phyloP scores from a whole-genome alignment of 2,113 vertebrate genomes.

The Leucosticte australis region DNA sequence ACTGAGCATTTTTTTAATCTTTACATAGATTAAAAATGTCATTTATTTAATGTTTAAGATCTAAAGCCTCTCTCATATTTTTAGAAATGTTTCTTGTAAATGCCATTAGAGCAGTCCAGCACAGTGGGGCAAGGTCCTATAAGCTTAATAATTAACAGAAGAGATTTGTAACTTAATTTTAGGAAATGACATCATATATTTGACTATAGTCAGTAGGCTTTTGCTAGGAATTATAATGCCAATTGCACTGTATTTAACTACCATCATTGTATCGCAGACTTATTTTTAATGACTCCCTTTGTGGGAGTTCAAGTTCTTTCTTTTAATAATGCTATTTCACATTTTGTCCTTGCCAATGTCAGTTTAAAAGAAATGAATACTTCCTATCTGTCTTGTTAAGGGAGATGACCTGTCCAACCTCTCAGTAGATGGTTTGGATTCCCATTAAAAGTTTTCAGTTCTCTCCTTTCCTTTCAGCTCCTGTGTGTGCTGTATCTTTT shows the following conservation, averaged over 20 bases:
- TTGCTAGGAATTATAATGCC: not conserved
- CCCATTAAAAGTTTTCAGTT: constrained; percentile 66
- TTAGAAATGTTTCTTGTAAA: not conserved
- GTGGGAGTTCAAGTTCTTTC: constrained; percentile 23
- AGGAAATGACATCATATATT: not conserved
- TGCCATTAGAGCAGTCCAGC: not conserved
- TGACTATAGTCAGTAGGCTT: not conserved
- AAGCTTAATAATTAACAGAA: not conserved
- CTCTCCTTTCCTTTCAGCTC: constrained; percentile 43
- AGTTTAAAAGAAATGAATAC: constrained; percentile 58
- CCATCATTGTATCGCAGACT: not conserved
- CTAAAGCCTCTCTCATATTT: not conserved
- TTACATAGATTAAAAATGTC: not conserved
- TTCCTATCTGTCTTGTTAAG: constrained; percentile 63
- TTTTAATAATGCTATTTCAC: constrained; percentile 54
- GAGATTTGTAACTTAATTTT: not conserved
- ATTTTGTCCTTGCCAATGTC: constrained; percentile 61
- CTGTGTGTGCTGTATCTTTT: constrained; percentile 29
- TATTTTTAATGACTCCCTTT: constrained; percentile 47
- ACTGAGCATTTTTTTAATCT: not conserved
- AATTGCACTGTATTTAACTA: not conserved
- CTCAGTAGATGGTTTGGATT: constrained; percentile 53
- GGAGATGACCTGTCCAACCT: constrained; percentile 58
- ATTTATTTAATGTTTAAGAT: not conserved
- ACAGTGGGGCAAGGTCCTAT: not conserved